Evolutionary conservation across 2,888 invertebrate species (phyloP).

Genomic region (Caradrina clavipalpis): DNA sequence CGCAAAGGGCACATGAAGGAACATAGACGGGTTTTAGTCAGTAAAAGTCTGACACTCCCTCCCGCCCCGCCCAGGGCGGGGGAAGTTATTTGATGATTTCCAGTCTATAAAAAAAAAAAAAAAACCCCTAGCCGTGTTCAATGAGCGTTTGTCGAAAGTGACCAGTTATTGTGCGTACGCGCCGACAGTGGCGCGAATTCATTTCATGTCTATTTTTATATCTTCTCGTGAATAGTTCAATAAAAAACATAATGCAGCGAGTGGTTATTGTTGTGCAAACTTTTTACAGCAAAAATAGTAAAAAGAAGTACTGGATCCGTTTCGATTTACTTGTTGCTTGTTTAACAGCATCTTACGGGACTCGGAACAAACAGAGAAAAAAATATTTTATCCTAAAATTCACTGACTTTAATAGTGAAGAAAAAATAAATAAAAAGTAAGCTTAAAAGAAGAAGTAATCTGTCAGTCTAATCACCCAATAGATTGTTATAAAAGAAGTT

Average conservation of each 20-base stretch:
- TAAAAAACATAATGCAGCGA: not conserved
- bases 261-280: slow-evolving; percentile 2
- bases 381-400: no score
- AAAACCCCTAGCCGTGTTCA: slow-evolving; percentile 25
- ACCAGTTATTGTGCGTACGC: slow-evolving; percentile 48
- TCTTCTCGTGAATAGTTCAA: slow-evolving; percentile 4
- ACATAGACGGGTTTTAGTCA: no score
- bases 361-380: not conserved
- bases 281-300: not conserved
- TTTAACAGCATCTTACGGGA: not conserved
- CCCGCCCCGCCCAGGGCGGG: no score
- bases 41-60: no score
- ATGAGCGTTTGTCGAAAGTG: slow-evolving; percentile 39
- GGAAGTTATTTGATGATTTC: no score
- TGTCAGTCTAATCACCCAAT: not conserved
- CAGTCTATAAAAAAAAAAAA: no score
- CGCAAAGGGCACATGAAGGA: no score
- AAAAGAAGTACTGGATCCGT: not conserved
- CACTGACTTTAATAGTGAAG: no score
- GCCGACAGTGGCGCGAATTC: slow-evolving; percentile 17
- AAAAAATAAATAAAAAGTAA: no score
- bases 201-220: slow-evolving; percentile 41
- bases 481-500: not conserved
- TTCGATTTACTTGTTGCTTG: not conserved
- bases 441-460: no score